phyloP scores from a whole-genome alignment of 2,888 invertebrate species.

The Harpagoxenus sublaevis region DNA sequence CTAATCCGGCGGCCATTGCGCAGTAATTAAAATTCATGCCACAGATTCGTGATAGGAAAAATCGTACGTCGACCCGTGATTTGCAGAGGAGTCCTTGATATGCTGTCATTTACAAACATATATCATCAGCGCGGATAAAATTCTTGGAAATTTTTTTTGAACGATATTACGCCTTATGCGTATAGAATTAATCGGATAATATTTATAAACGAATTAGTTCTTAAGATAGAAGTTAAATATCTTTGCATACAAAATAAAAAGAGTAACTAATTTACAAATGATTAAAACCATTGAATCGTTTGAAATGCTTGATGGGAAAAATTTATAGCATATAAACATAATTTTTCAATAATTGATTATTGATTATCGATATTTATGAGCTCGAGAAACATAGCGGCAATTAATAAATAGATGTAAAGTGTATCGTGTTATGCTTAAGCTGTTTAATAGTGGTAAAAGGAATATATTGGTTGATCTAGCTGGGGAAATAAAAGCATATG shows the following conservation, averaged over 20 bases:
- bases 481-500: constrained; percentile 35
- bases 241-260: background rate
- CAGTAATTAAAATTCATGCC: constrained; percentile 66
- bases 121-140: constrained; percentile 8
- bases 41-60: constrained; percentile 62
- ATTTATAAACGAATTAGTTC: background rate
- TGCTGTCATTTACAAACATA: background rate
- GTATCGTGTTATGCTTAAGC: background rate
- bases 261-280: background rate
- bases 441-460: constrained; percentile 27
- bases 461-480: constrained; percentile 16
- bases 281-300: background rate
- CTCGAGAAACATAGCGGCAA: background rate
- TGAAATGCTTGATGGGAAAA: background rate
- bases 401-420: constrained; percentile 3
- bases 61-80: constrained; percentile 27
- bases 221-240: background rate
- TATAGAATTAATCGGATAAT: background rate
- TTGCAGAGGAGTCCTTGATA: constrained; percentile 18
- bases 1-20: constrained; percentile 62
- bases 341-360: background rate
- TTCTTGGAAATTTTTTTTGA: constrained; percentile 17
- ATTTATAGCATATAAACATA: background rate
- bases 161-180: background rate
- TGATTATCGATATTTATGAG: background rate